Base-by-base conservation (phyloP, 2,113 vertebrate genomes). In the Pterocles orientalis region DNA sequence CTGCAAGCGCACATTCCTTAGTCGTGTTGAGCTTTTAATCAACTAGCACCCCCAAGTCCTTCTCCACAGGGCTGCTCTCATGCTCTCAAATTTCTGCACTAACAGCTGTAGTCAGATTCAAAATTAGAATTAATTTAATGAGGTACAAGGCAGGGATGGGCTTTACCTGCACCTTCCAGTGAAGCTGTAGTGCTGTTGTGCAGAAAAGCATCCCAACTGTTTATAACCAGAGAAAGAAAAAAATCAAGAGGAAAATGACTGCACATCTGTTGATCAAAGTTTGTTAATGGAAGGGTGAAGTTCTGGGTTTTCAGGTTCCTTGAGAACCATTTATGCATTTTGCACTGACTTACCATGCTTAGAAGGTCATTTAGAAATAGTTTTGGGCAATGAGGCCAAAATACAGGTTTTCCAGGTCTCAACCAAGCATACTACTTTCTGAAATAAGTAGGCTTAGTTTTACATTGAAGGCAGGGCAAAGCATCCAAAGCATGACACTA, bases 251-350 rank as follows among this genome's bases (percentile, higher is more conserved):
- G 4, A 54, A 58, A 14, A 72, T 86, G 71, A 47, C 4, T 56
- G 13, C 23, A 15, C 4, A 71, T 68, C 17, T 71, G 4, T 33
- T 60, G 18, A 6, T 47, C 54, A 72, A 60, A 19, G 3, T 76
- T 25, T 39, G 19, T 36, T 68, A 50, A 23, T 16, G 24, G 65
- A 79, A 33, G 53, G 5, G 5, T 79, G 16, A 14, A 33, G 21
- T 50, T 20, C 24, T 45, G 8, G 12, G 4, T 68, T 79, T 0
- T 14, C 41, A 0, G 14, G 14, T 7, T 88, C 14, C 33, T 54
- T 1, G 3, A 62, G 12, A 82, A 36, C 14, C 0, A 0, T 41
- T 66, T 39, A 23, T 29, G 13, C 4, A 14, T 88, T 90, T 92
- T 61, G 50, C 8, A 33, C 20, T 34, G 23, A 11, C 4, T 84